Conservation (phyloP, 2,113 vertebrate genomes). For the Rafetus swinhoei region DNA sequence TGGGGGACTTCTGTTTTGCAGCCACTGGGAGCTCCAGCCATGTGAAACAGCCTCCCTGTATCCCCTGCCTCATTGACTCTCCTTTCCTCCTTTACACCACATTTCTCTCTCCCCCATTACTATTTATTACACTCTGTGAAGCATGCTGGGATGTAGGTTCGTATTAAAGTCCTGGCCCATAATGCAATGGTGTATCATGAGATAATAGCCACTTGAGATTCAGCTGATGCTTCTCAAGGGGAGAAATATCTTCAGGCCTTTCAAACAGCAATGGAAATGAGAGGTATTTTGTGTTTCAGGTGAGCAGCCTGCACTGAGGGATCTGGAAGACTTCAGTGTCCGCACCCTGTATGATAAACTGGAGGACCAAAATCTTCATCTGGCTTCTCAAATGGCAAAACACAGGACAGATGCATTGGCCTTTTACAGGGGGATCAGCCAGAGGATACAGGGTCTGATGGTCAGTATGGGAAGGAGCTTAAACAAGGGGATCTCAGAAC, state of each 20-base stretch:
- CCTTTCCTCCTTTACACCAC: fast-evolving
- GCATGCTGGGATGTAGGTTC: too few species aligned
- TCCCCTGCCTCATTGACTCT: neutral
- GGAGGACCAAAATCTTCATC: constrained; percentile 93
- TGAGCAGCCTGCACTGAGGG: neutral
- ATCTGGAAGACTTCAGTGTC: constrained; percentile 92
- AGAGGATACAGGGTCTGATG: constrained; percentile 81
- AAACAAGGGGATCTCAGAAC: neutral
- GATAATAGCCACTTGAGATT: neutral
- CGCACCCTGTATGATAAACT: constrained; percentile 92
- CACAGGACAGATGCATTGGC: constrained; percentile 85
- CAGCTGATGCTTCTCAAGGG: neutral
- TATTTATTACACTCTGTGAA: neutral
- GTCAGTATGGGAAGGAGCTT: constrained; percentile 63
- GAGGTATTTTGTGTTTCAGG: constrained; percentile 64
- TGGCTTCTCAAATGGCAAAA: constrained; percentile 88
- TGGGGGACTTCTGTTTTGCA: neutral
- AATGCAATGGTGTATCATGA: neutral
- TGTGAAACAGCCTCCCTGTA: neutral
- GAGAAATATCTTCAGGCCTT: fast-evolving
- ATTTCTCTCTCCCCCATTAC: neutral
- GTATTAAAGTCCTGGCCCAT: neutral
- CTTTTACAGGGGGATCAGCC: constrained; percentile 86
- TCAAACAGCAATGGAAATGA: fast-evolving
- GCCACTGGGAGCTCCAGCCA: neutral